phyloP scores from a whole-genome alignment of 2,113 vertebrate species.

The Mus pahari region DNA sequence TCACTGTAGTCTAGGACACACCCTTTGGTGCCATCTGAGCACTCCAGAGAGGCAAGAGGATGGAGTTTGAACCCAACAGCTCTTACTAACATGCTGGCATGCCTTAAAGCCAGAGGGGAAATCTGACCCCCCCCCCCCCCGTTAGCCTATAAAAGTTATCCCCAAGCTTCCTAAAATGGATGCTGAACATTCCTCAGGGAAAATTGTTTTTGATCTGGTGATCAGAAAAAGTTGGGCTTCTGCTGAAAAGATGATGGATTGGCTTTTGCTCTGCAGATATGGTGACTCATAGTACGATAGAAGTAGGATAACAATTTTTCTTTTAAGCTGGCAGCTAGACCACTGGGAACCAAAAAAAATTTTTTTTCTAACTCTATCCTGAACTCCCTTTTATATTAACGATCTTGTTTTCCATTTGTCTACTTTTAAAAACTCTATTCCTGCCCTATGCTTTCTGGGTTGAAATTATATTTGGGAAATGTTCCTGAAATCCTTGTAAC shows the following conservation, averaged over 20 bases:
- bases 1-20: background rate
- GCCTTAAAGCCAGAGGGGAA: background rate
- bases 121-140: background rate
- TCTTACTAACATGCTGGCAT: background rate
- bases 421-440: slow-evolving; percentile 40
- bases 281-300: background rate
- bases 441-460: slow-evolving; percentile 44
- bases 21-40: background rate
- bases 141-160: background rate
- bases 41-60: background rate
- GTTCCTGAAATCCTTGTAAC: slow-evolving; percentile 56
- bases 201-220: slow-evolving; percentile 23
- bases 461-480: slow-evolving; percentile 49
- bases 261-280: background rate
- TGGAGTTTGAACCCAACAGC: background rate
- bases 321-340: background rate
- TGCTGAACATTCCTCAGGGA: background rate
- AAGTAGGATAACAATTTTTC: background rate
- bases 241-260: background rate
- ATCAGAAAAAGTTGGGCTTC: slow-evolving; percentile 13
- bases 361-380: slow-evolving; percentile 11
- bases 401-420: slow-evolving; percentile 34
- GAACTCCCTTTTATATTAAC: slow-evolving; percentile 1
- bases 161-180: background rate
- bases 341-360: background rate